phyloP scores from a whole-genome alignment of 2,113 vertebrate genomes.

The Amblyornis subalaris region DNA sequence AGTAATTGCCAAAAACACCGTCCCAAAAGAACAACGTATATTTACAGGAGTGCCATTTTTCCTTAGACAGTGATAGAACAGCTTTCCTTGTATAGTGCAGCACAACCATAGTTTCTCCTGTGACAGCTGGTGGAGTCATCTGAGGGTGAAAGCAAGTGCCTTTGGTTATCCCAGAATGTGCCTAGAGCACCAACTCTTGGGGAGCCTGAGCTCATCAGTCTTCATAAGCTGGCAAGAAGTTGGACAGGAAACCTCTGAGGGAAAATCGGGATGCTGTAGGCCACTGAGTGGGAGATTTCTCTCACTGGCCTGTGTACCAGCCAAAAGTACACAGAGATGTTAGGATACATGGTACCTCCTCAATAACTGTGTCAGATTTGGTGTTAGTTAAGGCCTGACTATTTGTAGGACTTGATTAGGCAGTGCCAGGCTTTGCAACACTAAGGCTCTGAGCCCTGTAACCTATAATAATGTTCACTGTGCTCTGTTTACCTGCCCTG shows the following conservation, averaged over 20 bases:
- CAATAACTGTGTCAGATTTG: background rate
- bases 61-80: background rate
- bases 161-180: background rate
- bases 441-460: background rate
- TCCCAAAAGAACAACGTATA: background rate
- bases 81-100: background rate
- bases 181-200: background rate
- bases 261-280: background rate
- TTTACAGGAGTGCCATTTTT: background rate
- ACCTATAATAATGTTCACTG: background rate
- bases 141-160: background rate
- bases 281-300: background rate
- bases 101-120: background rate
- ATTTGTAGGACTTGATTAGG: background rate
- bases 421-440: background rate
- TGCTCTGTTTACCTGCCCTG: background rate
- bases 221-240: background rate
- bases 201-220: background rate
- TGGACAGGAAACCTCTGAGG: background rate
- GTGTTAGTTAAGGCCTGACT: background rate
- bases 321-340: background rate
- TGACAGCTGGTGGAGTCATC: background rate
- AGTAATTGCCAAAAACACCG: background rate
- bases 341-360: background rate
- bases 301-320: background rate